Percentiles rank a stretch among this genome's conserved stretches.
phyloP scores from a whole-genome alignment of 2,888 invertebrate genomes.

The Sarcophaga subvicina region DNA sequence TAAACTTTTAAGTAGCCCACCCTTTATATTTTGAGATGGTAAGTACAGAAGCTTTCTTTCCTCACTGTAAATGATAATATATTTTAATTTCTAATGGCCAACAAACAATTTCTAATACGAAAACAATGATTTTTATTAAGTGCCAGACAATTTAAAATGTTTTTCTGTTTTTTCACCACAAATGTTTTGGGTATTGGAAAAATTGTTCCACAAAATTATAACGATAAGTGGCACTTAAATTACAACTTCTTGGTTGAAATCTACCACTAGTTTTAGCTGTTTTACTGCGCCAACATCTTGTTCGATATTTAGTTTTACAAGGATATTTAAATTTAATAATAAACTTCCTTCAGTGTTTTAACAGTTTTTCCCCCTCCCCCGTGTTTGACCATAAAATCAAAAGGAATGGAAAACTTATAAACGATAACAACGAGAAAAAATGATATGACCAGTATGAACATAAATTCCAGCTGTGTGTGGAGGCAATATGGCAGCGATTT shows the following conservation, averaged over 20 bases:
- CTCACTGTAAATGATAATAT: no score
- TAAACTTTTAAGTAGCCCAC: no score
- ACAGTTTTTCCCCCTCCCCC: neutral
- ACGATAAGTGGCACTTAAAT: neutral
- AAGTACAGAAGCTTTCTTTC: no score
- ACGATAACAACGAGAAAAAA: neutral
- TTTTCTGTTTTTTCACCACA: neutral
- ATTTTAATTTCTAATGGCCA: no score
- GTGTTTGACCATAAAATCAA: neutral
- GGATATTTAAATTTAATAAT: constrained; percentile 23
- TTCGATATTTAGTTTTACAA: constrained; percentile 27
- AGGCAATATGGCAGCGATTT: neutral
- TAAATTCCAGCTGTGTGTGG: constrained; percentile 51
- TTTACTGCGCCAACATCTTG: neutral
- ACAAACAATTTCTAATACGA: neutral
- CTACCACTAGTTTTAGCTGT: neutral
- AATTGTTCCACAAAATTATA: neutral
- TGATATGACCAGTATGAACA: constrained; percentile 26
- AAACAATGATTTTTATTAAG: neutral
- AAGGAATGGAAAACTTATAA: neutral
- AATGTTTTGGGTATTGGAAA: neutral
- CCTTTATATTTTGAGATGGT: no score
- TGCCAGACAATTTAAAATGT: neutral
- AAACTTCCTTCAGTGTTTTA: constrained; percentile 16
- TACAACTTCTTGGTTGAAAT: neutral